Evolutionary conservation across 2,113 vertebrate genomes (phyloP).

Genomic region (Sterna hirundo): DNA sequence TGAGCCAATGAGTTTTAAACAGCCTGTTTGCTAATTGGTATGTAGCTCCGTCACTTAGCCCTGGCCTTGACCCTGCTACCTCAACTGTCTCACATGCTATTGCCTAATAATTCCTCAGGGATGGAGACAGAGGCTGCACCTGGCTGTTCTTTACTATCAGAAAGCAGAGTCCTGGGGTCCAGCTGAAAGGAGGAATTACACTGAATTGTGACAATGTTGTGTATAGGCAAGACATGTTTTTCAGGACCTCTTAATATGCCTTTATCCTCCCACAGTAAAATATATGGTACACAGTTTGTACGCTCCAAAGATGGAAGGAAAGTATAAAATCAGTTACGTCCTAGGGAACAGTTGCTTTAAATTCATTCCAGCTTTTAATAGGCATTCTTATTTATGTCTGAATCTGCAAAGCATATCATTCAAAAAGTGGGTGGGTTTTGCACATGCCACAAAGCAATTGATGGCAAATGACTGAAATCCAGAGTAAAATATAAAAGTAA

Average conservation of each 20-base stretch:
- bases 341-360: background rate
- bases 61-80: constrained; percentile 47
- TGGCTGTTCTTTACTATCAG: constrained; percentile 1
- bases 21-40: constrained; percentile 46
- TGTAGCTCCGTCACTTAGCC: constrained; percentile 18
- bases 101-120: constrained; percentile 62
- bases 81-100: background rate
- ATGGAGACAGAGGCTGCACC: constrained; percentile 39
- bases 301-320: background rate
- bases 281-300: background rate
- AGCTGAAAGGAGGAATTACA: background rate
- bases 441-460: background rate
- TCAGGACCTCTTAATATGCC: background rate
- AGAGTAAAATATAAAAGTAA: background rate
- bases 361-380: background rate
- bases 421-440: background rate
- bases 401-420: background rate
- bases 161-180: background rate
- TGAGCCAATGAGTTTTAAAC: constrained; percentile 31
- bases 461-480: background rate
- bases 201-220: background rate
- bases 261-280: background rate
- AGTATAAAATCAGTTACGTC: background rate
- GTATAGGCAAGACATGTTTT: background rate
- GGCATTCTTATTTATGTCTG: background rate